A percentile compares a stretch with the other conserved stretches of the same genome.
phyloP scores from a whole-genome alignment of 2,113 vertebrate genomes.

The Protomyctophum bolini region DNA sequence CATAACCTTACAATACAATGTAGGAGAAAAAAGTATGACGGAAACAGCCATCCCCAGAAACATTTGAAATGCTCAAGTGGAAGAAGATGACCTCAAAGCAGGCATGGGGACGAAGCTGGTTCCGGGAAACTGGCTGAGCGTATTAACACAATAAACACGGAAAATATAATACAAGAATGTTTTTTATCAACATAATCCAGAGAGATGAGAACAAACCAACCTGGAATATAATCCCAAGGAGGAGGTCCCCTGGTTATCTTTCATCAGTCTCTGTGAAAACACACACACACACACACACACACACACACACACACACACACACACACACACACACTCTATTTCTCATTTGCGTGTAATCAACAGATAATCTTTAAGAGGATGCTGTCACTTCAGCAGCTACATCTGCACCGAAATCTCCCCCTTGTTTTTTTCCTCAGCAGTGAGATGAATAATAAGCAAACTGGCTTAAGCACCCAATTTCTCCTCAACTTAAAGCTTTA shows the following conservation, averaged over 20 bases:
- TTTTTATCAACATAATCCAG: constrained; percentile 80
- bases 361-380: constrained; percentile 69
- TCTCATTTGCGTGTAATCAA: constrained; percentile 58
- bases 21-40: constrained; percentile 52
- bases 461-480: not conserved
- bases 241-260: constrained; percentile 70
- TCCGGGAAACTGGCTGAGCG: constrained; percentile 64
- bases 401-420: constrained; percentile 49
- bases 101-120: constrained; percentile 62
- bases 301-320: constrained; percentile 9
- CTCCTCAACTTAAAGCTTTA: no score
- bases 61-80: constrained; percentile 75
- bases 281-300: constrained; percentile 39
- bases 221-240: constrained; percentile 81
- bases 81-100: constrained; percentile 78
- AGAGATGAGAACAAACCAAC: constrained; percentile 72
- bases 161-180: constrained; percentile 82
- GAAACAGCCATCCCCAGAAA: constrained; percentile 51
- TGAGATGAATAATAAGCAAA: not conserved
- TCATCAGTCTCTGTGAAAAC: constrained; percentile 37
- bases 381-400: constrained; percentile 57
- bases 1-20: constrained; percentile 31
- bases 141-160: constrained; percentile 80
- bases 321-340: constrained; percentile 36
- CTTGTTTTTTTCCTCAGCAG: not conserved